Base-by-base conservation (phyloP, 2,113 vertebrate species). In the Corydoras maculifer region DNA sequence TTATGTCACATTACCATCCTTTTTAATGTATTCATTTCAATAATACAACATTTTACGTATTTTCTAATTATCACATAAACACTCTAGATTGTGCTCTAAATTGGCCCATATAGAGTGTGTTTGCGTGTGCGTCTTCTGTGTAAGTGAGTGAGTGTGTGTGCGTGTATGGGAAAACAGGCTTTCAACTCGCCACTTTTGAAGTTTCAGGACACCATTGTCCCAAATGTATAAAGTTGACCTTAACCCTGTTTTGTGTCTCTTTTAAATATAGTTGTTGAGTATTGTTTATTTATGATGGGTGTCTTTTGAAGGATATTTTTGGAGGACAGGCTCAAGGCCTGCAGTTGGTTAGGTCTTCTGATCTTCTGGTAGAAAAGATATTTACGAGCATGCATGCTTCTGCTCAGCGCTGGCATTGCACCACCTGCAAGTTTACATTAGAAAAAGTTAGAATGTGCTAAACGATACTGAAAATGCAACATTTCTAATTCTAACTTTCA, bases 291-390 rank as follows among this genome's bases (percentile, higher is more conserved):
- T 68, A 68, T 77, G 60, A 71, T 76, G 70, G 12, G 66, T 64
- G 74, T 80, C 78, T 79, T 82, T 81, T 78, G 80, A 67, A 59
- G 2, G 32, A 14, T 85, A 86, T 88, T 83, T 86, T 83, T 81
- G 78, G 82, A 70, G 58, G 69, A 76, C 3, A 53, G 53, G 67
- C 43, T 78, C 66, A 79, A 69, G 72, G 70, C 77, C 64, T 30
- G 67, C 64, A 72, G 75, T 76, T 74, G 77, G 76, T 65, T 60
- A 49, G 69, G 25, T 49, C 30, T 50, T 60, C 7, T 61, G 69
- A 15, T 49, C 30, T 50, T 60, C 7, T 61, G 58, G 10, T 48
- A 68, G 13, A 32, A 64, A 11, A 75, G 71, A 76, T 60, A 75
- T 76, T 75, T 76, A 79, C 73, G 74, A 68, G 5, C 57, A 65